Conservation (phyloP, 2,888 invertebrate genomes). For the Melangyna quadrimaculata region DNA sequence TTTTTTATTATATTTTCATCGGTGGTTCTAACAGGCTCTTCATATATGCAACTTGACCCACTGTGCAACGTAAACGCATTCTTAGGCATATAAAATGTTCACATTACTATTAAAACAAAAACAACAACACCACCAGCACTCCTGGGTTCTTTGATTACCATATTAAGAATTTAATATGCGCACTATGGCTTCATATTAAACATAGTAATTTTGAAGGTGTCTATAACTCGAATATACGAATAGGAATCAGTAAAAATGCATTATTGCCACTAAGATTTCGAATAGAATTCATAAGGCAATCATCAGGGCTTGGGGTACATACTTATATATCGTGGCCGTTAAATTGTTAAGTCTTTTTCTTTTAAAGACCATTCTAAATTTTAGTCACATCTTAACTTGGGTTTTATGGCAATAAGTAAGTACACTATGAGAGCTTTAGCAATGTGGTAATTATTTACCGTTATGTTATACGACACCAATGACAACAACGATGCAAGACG, state of each 20-base stretch:
- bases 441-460: slow-evolving; percentile 40
- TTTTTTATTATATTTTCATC: no score
- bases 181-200: slow-evolving; percentile 11
- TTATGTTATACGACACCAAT: slow-evolving; percentile 28
- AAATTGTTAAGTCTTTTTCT: background rate
- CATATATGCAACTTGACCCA: no score
- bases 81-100: background rate
- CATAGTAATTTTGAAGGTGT: slow-evolving; percentile 57
- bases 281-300: slow-evolving; percentile 32
- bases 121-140: background rate
- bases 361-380: slow-evolving; percentile 21
- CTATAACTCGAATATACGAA: slow-evolving; percentile 34
- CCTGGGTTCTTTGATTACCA: slow-evolving; percentile 17
- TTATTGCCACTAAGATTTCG: slow-evolving; percentile 12
- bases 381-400: slow-evolving; percentile 61
- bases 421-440: background rate
- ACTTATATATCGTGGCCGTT: slow-evolving; percentile 15
- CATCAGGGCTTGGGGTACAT: background rate
- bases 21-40: no score
- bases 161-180: slow-evolving; percentile 49
- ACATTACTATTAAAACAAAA: background rate
- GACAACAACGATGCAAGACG: background rate
- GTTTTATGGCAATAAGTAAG: slow-evolving; percentile 28
- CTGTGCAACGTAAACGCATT: no score
- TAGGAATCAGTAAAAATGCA: slow-evolving; percentile 48